These are phyloP conservation scores for Drepana arcuata DNA, from an alignment of 1,140 invertebrate genomes.

Conservation along the genomic window DNA sequence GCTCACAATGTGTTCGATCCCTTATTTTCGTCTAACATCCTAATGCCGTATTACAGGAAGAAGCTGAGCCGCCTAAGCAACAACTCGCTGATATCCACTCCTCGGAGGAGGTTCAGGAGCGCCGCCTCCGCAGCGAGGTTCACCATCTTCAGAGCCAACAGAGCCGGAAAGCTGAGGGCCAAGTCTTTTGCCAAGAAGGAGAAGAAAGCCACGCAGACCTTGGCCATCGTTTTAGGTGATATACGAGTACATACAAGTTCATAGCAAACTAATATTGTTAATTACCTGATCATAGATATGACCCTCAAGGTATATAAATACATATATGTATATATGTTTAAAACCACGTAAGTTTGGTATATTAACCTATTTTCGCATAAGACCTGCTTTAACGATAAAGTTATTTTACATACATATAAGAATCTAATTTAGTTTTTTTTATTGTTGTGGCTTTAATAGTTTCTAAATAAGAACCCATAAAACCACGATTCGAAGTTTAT, in stretches of 20 bases:
- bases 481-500: no score
- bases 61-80: constrained; percentile 51
- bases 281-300: background rate
- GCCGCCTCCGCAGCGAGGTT: constrained; percentile 80
- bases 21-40: no score
- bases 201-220: constrained; percentile 97
- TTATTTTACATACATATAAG: no score
- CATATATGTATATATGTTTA: no score
- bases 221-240: constrained; percentile 98
- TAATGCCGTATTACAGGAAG: constrained; percentile 42
- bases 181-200: constrained; percentile 97
- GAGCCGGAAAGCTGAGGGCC: constrained; percentile 91
- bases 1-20: background rate
- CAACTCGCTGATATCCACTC: constrained; percentile 47
- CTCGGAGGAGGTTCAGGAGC: constrained; percentile 47
- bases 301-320: no score
- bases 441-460: no score
- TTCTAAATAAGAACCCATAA: no score
- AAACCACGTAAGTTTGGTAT: no score
- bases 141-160: constrained; percentile 93
- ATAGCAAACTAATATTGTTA: constrained; percentile 1
- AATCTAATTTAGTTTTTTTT: no score
- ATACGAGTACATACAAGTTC: no score
- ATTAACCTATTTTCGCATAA: no score
- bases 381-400: no score